Evolutionary conservation across 1,140 invertebrate genomes (phyloP), one percentile per base, ranked within the genome.

Genomic region (Pseudomyrmex sp.): DNA sequence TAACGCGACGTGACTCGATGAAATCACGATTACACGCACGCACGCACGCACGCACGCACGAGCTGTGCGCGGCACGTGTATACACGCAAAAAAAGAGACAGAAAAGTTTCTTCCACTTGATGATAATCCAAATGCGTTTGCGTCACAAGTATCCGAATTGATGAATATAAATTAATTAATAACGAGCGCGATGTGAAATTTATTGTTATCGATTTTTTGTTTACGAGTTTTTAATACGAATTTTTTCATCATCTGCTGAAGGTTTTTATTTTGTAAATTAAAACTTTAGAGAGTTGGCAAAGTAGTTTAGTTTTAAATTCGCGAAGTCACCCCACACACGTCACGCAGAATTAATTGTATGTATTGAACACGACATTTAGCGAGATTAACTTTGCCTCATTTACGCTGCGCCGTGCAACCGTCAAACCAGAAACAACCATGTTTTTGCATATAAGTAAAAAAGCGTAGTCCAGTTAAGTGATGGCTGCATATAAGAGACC

Each of bases 1-100:
- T 79, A 79, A 79, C 44, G 20, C 76, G 54, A 79, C 76, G 65
- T 79, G 76, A 79, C 65, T 70, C 65, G 76, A 79, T 70, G 65
- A 79, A 79, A 70, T 79, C 54, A 18, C 44, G 76, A 79, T 79
- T 79, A 79, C 76, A 79, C 54, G 75, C 48, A 62, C 35, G 8
- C 26, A 18, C 58, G 74, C 18, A 18, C 18, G 18, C 18, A 18
- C 18, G 18, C 48, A 44, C 62, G 44, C 74, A 46, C 74, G 26
- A 54, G 23, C 61, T 35, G 12, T 12, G 61, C 26, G 62, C 62
- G 8, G 62, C 62, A 44, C 13, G 35, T 46, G 62, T 35, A 9
- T 52, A 12, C 18, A 2, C 44, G 10, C 10, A 44, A 35, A 52
- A 52, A 59, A 8, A 5, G 10, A 18, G 75, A 69, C 20, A 26